Evolutionary conservation across 2,888 invertebrate species (phyloP), one percentile per base, ranked within the genome.

Genomic region (Pristionchus mayeri): DNA sequence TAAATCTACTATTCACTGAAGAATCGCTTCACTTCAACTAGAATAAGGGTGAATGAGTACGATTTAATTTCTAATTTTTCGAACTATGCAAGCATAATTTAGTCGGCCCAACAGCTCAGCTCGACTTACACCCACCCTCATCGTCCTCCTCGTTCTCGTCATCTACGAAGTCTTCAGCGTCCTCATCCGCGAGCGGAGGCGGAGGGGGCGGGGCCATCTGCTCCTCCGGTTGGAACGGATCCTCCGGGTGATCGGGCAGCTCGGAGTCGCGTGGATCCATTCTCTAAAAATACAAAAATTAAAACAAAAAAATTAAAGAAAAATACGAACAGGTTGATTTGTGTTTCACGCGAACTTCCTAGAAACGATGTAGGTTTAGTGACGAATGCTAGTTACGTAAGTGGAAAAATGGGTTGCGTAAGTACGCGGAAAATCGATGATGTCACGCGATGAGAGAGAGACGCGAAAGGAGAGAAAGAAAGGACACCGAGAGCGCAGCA

Each of bases 91-190:
- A 52, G 21, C 13, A 60, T 57, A 27, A 60, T 0, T 9, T 60
- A 30, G 30, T 27, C 30, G 30, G 27, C 9, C 11, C 27, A 27
- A n/a, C n/a, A n/a, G n/a, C n/a, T n/a, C n/a, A n/a, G n/a, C n/a
- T 9, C 54, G 6, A 71, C 40, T 9, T 50, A 48, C 44, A 78
- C 50, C 13, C 30, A 90, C 91, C 90, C 89, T 91, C 91, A 85
- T 88, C 90, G 50, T 91, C 91, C 30, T 88, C 88, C 44, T 88
- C 89, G 48, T 89, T 86, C 37, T 90, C 90, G 27, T 88, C 88
- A 3, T 87, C 88, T 30, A 85, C 85, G 60, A 86, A 85, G 34
- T 86, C 87, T 9, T 86, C 86, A 21, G 85, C 87, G 75, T 87
- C 88, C 67, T 88, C 89, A 50, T 88, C 88, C 37, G 63, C 50